Evolutionary conservation across 2,797 vertebrate genomes (phyloP).

Genomic region (Xiphorhynchus erythropygius): DNA sequence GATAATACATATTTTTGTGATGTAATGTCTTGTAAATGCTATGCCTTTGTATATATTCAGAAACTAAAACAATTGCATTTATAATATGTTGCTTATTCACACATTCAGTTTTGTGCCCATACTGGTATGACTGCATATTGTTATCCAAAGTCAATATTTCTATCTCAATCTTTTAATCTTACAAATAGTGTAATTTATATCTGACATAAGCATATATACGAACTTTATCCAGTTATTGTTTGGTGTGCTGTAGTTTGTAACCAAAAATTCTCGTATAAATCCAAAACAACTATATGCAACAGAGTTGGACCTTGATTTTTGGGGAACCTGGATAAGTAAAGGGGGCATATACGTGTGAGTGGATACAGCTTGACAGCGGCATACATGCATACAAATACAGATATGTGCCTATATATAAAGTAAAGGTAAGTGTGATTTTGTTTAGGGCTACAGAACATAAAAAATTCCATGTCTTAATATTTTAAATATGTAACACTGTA

Average conservation of each 20-base stretch:
- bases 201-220: not conserved
- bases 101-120: not conserved
- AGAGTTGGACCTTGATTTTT: not conserved
- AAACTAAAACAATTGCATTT: not conserved
- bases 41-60: not conserved
- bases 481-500: not conserved
- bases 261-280: not conserved
- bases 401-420: accelerated
- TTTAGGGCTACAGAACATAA: not conserved
- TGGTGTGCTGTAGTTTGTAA: not conserved
- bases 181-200: not conserved
- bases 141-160: not conserved
- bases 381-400: not conserved
- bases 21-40: not conserved
- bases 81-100: not conserved
- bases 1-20: not conserved
- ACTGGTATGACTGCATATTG: not conserved
- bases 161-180: not conserved
- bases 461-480: not conserved
- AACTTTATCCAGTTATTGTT: not conserved
- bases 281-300: not conserved
- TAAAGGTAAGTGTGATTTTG: not conserved
- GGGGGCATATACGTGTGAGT: not conserved
- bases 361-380: not conserved
- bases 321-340: not conserved